Evolutionary conservation across 2,888 invertebrate species (phyloP).

Genomic region (Microplitis deprimator): DNA sequence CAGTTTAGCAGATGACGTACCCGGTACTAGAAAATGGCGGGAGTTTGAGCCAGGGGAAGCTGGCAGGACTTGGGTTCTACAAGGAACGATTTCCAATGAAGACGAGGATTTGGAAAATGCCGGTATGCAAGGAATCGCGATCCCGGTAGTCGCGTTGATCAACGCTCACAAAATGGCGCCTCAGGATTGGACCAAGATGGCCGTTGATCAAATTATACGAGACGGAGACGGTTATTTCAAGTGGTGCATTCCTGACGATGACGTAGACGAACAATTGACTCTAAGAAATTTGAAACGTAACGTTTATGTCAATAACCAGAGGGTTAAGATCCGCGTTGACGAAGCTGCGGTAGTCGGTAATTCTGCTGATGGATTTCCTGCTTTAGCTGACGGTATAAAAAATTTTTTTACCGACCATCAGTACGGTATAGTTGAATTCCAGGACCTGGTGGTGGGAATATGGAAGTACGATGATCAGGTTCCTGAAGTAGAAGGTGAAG

Average conservation of each 20-base stretch:
- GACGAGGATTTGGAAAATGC: slow-evolving; percentile 63
- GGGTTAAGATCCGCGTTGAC: slow-evolving; percentile 63
- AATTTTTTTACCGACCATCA: slow-evolving; percentile 66
- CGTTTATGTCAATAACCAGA: slow-evolving; percentile 66
- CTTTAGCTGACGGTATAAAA: slow-evolving; percentile 64
- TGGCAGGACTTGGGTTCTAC: slow-evolving; percentile 63
- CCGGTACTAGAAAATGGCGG: slow-evolving; percentile 61
- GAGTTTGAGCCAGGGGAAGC: slow-evolving; percentile 57
- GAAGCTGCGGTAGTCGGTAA: slow-evolving; percentile 66
- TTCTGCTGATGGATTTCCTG: slow-evolving; percentile 57
- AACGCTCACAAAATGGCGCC: slow-evolving; percentile 63
- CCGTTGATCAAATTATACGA: slow-evolving; percentile 69
- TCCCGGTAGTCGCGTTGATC: slow-evolving; percentile 68
- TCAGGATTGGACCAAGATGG: slow-evolving; percentile 63
- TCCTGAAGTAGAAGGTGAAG: slow-evolving; percentile 15
- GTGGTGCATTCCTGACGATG: slow-evolving; percentile 58
- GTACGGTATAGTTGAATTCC: slow-evolving; percentile 68
- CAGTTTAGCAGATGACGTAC: slow-evolving; percentile 57
- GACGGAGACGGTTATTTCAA: slow-evolving; percentile 71
- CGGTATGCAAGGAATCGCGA: slow-evolving; percentile 71
- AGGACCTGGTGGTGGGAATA: slow-evolving; percentile 67
- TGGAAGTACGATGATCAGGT: slow-evolving; percentile 66
- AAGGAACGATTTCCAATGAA: slow-evolving; percentile 57
- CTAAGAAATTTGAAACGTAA: slow-evolving; percentile 66
- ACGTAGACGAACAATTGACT: slow-evolving; percentile 61